These are phyloP conservation scores for Microcebus griseorufus DNA, from an alignment of 2,113 vertebrate genomes.

Conservation along the genomic window DNA sequence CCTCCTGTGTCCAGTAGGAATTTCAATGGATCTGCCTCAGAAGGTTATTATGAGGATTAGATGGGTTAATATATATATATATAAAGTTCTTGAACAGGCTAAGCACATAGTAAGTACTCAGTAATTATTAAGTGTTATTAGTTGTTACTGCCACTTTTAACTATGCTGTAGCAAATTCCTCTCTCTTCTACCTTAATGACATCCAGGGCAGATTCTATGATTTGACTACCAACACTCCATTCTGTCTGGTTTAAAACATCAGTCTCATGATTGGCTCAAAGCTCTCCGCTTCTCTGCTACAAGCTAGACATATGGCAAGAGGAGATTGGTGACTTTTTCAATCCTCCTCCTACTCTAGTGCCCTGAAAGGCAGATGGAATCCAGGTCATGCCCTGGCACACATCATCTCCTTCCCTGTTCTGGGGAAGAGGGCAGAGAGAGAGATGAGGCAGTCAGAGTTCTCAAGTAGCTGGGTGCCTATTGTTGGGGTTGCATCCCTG, in stretches of 20 bases:
- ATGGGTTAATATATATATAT: too few species aligned
- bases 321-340: not conserved
- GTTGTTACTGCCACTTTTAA: not conserved
- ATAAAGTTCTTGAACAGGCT: too few species aligned
- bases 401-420: too few species aligned
- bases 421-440: not conserved
- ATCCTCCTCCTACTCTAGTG: not conserved
- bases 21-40: too few species aligned
- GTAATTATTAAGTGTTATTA: not conserved
- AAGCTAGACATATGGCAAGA: not conserved
- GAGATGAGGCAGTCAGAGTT: not conserved
- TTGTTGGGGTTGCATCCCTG: not conserved
- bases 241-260: not conserved
- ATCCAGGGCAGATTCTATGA: not conserved
- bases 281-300: not conserved
- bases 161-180: not conserved
- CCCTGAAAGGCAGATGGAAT: not conserved
- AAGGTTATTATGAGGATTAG: too few species aligned
- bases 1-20: too few species aligned
- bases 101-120: not conserved
- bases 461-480: not conserved
- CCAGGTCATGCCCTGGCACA: not conserved
- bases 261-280: not conserved
- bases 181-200: not conserved
- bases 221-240: not conserved